Evolutionary conservation across 2,888 invertebrate genomes (phyloP), one percentile per base, ranked within the genome.

Genomic region (Nyleta sp.): DNA sequence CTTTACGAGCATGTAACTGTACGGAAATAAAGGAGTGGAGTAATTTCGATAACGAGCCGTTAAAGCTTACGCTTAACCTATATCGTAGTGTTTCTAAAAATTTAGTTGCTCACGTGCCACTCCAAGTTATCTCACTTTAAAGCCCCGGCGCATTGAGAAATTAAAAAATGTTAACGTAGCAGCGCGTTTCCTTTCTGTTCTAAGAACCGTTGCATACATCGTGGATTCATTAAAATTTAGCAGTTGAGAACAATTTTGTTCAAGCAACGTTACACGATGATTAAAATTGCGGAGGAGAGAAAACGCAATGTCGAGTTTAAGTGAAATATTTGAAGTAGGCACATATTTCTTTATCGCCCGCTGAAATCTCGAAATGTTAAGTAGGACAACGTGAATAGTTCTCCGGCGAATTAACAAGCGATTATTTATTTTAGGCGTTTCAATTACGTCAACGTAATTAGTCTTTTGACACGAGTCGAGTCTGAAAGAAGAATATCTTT

Each of bases 51-150:
- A 65, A 40, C 38, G n/a, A 38, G 35, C 46, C 42, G 55, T 57
- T 55, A 17, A 48, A 38, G 57, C 53, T 65, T 40, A 22, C 50
- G 22, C 42, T 40, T 33, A 24, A 38, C 48, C 24, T 24, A n/a
- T n/a, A n/a, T n/a, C n/a, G n/a, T n/a, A n/a, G 17, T 33, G 42
- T 33, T 68, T 59, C 59, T 55, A 46, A 57, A 68, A 68, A 48
- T 68, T 46, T 57, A 48, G 48, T 31, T 35, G 53, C 59, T 59
- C 59, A 48, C 59, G 68, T 59, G 68, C 48, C 68, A 48, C 46
- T 67, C 20, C 46, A 24, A 44, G 46, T 68, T 57, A 68, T 68
- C 48, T 68, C 57, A 50, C 57, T 70, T 70, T 70, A 59, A 59
- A 59, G 46, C 15, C 38, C 18, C n/a, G 48, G 68, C 42, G 59